Evolutionary conservation across 2,113 vertebrate genomes (phyloP), one percentile per base, ranked within the genome.

Genomic region (Dromas ardeola): DNA sequence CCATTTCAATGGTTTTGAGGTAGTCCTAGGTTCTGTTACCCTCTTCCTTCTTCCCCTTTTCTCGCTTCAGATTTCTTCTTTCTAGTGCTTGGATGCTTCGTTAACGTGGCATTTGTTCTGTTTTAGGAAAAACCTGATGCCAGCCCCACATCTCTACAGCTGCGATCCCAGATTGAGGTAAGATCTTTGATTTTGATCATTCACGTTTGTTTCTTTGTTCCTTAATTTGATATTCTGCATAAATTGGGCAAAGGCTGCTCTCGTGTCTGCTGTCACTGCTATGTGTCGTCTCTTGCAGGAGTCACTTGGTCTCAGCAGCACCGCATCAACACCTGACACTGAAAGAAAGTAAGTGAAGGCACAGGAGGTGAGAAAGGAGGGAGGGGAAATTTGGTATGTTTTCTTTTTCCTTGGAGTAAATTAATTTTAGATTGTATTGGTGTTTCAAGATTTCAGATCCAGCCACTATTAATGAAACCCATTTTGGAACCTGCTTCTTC

Each of bases 151-250:
- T 99, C 99, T 91, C 98, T 99, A 94, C 99, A 99, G 98, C 98
- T 99, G 90, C 98, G 98, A 84, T 99, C 99, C 87, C 99, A 99
- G 98, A 98, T 99, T 96, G 99, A 99, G 98, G 99, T 99, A 98
- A 97, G 98, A 81, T 80, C 77, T 88, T 67, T 43, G 59, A 81
- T 91, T 97, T 97, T 92, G 76, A 94, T 95, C 42, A n/a, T 93
- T 81, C 79, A 6, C 66, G 93, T 96, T 77, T 93, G 81, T 96
- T 94, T 67, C 40, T 89, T 91, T 94, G 47, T 81, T 86, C 86
- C 84, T 95, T 72, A 47, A 52, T 93, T 89, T 89, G 58, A 71
- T 90, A 66, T 65, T 96, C 81, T 97, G 40, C 69, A 45, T 81
- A 42, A 95, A 76, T n/a, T 69, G 59, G 66, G 80, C 38, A 76